These are phyloP conservation scores for Ariopsis seemanni DNA, from an alignment of 2,113 vertebrate species.

Conservation along the genomic window DNA sequence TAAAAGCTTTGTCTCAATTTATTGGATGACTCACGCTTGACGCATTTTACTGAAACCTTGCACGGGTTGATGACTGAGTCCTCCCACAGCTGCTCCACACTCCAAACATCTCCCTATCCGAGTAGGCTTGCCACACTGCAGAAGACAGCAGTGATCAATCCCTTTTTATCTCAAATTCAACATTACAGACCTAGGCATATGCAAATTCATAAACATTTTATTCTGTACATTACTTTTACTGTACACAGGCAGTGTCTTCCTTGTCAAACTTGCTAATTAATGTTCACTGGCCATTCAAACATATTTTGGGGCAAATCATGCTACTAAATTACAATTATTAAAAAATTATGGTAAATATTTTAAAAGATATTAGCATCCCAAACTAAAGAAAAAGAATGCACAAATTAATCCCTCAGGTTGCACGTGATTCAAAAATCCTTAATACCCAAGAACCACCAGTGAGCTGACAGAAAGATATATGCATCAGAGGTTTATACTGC, in stretches of 20 bases:
- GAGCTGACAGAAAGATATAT: not conserved
- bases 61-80: constrained; percentile 26
- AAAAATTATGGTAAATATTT: not conserved
- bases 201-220: not conserved
- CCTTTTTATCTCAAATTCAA: not conserved
- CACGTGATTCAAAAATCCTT: not conserved
- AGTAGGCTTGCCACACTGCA: constrained; percentile 82
- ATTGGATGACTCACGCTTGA: constrained; percentile 57
- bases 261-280: not conserved
- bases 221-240: not conserved
- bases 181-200: not conserved
- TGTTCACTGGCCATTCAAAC: not conserved
- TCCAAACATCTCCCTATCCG: constrained; percentile 70
- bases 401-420: not conserved
- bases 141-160: constrained; percentile 9
- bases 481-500: not conserved
- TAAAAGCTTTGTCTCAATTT: not conserved
- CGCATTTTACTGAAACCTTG: not conserved
- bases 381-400: not conserved
- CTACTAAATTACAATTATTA: no score
- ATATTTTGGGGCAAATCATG: not conserved
- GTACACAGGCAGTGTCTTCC: not conserved
- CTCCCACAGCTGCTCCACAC: constrained; percentile 72
- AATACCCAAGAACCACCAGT: not conserved
- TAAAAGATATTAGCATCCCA: not conserved